Base-by-base conservation (phyloP, 2,113 vertebrate genomes). In the Lates calcarifer region DNA sequence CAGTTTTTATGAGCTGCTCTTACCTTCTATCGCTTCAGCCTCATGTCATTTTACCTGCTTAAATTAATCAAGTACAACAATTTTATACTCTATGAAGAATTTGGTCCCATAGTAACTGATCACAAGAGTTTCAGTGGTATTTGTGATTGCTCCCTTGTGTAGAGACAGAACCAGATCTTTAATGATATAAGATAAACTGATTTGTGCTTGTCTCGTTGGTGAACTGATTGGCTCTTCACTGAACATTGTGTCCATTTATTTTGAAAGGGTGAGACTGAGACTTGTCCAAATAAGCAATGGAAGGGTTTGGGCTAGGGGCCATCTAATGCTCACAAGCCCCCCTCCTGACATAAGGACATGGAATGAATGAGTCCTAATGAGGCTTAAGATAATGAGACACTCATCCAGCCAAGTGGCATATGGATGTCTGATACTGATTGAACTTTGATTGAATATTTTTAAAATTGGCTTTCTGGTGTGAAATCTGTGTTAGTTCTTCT, bases 301-400 rank as follows among this genome's bases (percentile, higher is more conserved):
- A 55, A 61, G 73, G 49, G 70, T 82, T 84, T 74, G 26, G 72
- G 43, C 88, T 39, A 43, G 18, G 65, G 69, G 17, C 72, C 61
- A 81, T 76, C 65, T 74, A 66, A 66, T 63, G 61, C 47, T 74
- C 74, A 51, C 47, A 53, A 74, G 62, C 57, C 67, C 64, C 68
- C 60, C 28, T 82, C 65, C n/a, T 70, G 69, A 82, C 86, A 75
- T 57, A 63, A 75, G 65, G 51, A 79, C 69, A 64, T 37, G 72
- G 28, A 78, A 70, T 82, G 83, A 89, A 85, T 73, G 64, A 68
- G 74, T 76, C 67, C 55, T 81, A 90, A 89, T 87, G 89, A 91
- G 86, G 78, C 80, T 62, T 62, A 43, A 51, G 60, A 61, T 81
- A 74, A 86, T 71, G 64, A 88, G 22, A 47, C 72, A 43, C 76